Base-by-base conservation (phyloP, 2,888 invertebrate genomes). In the Apomyelois bistriatella region DNA sequence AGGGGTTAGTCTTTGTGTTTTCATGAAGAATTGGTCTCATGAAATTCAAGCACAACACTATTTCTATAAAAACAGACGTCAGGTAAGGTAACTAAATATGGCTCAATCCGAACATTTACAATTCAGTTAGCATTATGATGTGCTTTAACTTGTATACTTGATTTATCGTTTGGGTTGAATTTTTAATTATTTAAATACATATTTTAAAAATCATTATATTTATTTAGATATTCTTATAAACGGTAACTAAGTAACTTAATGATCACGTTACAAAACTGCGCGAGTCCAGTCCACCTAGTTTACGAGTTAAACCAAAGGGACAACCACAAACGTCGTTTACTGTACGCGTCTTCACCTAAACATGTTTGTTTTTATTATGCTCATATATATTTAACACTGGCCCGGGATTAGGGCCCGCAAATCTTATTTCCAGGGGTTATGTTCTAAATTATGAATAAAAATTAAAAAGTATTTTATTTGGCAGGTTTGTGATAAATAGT, bases 121-220 rank as follows among this genome's bases (percentile, higher is more conserved):
- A 43, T 43, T 43, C 43, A 43, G 43, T 43, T 43, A 13, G 43
- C 43, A 43, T 43, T 43, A 30, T 7, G 43, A 30, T 30, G 28
- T 43, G 13, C 30, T 13, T 42, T 28, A 22, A 8, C 43, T 30
- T 43, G 28, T 30, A 43, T 30, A 13, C 13, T 28, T 43, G 43
- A 43, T 43, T 43, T 43, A 43, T 30, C 13, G 30, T 12, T 13
- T 28, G 13, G 12, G 22, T 15, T 10, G 40, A n/a, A n/a, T n/a
- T n/a, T n/a, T n/a, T n/a, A n/a, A n/a, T n/a, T n/a, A n/a, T n/a
- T n/a, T n/a, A n/a, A n/a, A n/a, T n/a, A n/a, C n/a, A n/a, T n/a
- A n/a, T n/a, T n/a, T n/a, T n/a, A n/a, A n/a, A n/a, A n/a, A n/a
- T n/a, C n/a, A n/a, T n/a, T n/a, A n/a, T n/a, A n/a, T n/a, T n/a